Evolutionary conservation across 2,113 vertebrate genomes (phyloP), one percentile per base, ranked within the genome.

Genomic region (Rhodinocichla rosea): DNA sequence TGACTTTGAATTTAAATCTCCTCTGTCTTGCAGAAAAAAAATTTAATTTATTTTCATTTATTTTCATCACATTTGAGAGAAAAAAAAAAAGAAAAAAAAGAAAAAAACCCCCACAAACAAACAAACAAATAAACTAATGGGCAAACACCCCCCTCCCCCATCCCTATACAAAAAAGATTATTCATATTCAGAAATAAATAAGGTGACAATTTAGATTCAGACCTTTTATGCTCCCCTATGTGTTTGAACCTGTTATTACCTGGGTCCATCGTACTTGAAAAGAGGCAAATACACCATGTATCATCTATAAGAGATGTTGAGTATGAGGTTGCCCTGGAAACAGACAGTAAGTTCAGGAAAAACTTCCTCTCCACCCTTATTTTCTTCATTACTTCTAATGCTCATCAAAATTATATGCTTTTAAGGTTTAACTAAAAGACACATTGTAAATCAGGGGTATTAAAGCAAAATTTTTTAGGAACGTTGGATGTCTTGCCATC

Each of bases 311-410:
- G 23, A 89, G 50, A 86, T 49, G 24, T 64, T 28, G 79, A 87
- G 26, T 77, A 50, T 22, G 14, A 45, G 32, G 75, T 97, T 97
- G 62, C 42, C 67, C 50, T 93, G 79, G 68, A 62, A 98, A 96
- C 92, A 89, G 44, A 88, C 85, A 79, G 70, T 82, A 89, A 95
- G 20, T 94, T 95, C 42, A 75, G n/a, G 63, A 82, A 96, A 79
- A 90, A 45, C 27, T 90, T 95, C 75, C 26, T 47, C 37, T 64
- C 23, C 55, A 85, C 14, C 21, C 2, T 4, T 64, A 6, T 37
- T 81, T 95, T 78, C 20, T 91, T 78, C 22, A 83, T 89, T 21
- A 22, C 20, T 85, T 82, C 23, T 73, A 39, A 78, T 82, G 23
- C 26, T 71, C 67, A 83, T 40, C 16, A 50, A 47, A 89, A 74